Conservation (phyloP, 2,888 invertebrate species). For the Heteromyza rotundicornis region DNA sequence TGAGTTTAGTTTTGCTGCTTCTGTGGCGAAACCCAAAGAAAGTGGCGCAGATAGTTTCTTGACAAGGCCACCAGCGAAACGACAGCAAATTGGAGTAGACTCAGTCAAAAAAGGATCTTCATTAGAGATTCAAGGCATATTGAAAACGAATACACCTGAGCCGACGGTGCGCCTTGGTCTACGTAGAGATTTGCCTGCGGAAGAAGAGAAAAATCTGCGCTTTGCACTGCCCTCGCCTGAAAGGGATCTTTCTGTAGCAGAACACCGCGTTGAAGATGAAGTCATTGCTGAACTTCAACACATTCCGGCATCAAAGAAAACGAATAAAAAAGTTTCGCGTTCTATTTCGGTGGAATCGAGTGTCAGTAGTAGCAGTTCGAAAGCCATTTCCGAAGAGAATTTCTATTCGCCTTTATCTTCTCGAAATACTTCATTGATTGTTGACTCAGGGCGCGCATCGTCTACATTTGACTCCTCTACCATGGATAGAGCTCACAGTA, state of each 20-base stretch:
- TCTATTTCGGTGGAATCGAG: slow-evolving; percentile 28
- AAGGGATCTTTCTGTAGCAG: neutral
- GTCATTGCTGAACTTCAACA: slow-evolving; percentile 1
- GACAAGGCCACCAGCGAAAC: slow-evolving; percentile 22
- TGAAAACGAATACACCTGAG: slow-evolving; percentile 33
- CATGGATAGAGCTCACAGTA: neutral
- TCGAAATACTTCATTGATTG: slow-evolving; percentile 35
- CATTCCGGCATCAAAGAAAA: neutral
- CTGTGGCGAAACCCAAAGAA: neutral
- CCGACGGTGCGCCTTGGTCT: slow-evolving; percentile 5
- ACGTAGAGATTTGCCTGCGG: slow-evolving; percentile 11
- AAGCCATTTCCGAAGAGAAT: slow-evolving; percentile 32
- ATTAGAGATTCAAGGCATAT: slow-evolving; percentile 34
- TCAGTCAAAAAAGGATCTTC: neutral
- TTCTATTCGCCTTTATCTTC: slow-evolving; percentile 43
- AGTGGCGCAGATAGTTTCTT: slow-evolving; percentile 24
- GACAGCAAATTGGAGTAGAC: neutral
- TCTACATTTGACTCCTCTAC: neutral
- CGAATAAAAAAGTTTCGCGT: slow-evolving; percentile 14
- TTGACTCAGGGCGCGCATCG: neutral
- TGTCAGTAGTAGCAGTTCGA: slow-evolving; percentile 19
- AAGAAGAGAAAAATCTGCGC: slow-evolving; percentile 29
- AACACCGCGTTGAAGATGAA: slow-evolving; percentile 11
- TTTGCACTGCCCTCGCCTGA: slow-evolving; percentile 31
- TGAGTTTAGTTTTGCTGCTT: slow-evolving; percentile 26